Conservation (phyloP, 2,888 invertebrate genomes). For the Onchidella celtica region DNA sequence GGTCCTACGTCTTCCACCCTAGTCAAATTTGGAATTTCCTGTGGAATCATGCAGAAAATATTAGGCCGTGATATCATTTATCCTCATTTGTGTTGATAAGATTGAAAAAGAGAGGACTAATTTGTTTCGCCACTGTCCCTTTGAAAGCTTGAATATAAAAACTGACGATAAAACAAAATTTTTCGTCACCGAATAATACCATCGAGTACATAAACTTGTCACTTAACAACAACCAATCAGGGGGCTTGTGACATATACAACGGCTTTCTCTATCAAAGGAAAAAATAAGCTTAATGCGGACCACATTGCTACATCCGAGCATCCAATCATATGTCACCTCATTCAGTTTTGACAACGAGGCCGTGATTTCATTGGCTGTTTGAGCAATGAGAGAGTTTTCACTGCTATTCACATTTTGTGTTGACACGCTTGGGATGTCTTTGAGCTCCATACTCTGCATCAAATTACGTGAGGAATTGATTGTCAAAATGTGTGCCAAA, state of each 20-base stretch:
- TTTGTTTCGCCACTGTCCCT: too few relatives aligned
- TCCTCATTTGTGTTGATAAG: too few relatives aligned
- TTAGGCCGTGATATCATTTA: too few relatives aligned
- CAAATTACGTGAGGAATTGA: slow-evolving; percentile 17
- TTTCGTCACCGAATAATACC: too few relatives aligned
- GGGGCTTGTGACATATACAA: slow-evolving; percentile 6
- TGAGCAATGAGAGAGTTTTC: slow-evolving; percentile 65
- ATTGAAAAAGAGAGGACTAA: too few relatives aligned
- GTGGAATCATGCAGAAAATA: too few relatives aligned
- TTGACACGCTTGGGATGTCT: slow-evolving; percentile 63
- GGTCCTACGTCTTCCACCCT: too few relatives aligned
- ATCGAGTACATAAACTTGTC: too few relatives aligned
- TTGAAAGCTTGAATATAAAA: background rate
- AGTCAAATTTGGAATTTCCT: too few relatives aligned
- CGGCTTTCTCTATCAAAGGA: background rate
- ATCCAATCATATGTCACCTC: slow-evolving; percentile 54
- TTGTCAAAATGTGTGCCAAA: slow-evolving; percentile 10
- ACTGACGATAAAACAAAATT: background rate
- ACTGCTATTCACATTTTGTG: slow-evolving; percentile 57
- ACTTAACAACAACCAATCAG: slow-evolving; percentile 17
- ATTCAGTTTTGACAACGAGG: slow-evolving; percentile 66
- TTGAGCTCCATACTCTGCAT: slow-evolving; percentile 59
- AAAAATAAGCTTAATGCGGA: background rate
- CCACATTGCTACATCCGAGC: slow-evolving; percentile 8
- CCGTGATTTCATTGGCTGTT: slow-evolving; percentile 64